These are phyloP conservation scores for Leptatherina wallacei DNA, from an alignment of 2,797 vertebrate genomes.

Conservation along the genomic window DNA sequence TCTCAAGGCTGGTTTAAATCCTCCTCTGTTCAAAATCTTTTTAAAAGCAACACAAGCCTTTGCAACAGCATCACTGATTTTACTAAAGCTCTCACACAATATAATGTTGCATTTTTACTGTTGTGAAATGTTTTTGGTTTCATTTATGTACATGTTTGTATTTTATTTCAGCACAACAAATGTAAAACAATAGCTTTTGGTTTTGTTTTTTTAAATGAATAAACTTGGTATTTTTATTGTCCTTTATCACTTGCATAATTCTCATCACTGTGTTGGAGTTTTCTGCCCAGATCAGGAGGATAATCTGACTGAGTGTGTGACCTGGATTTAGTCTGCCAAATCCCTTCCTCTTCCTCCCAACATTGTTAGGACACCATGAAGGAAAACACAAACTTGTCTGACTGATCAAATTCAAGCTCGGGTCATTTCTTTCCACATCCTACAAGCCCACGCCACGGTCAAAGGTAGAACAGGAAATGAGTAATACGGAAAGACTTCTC, in stretches of 20 bases:
- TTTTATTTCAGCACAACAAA: slow-evolving; percentile 61
- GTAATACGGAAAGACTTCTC: slow-evolving; percentile 38
- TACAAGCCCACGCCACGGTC: slow-evolving; percentile 27
- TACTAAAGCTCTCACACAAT: slow-evolving; percentile 43
- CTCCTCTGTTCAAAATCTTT: slow-evolving; percentile 37
- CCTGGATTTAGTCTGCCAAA: slow-evolving; percentile 69
- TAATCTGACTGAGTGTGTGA: slow-evolving; percentile 61
- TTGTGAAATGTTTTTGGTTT: slow-evolving; percentile 61
- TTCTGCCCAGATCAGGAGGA: slow-evolving; percentile 41
- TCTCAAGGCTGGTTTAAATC: slow-evolving; percentile 75
- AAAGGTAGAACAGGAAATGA: slow-evolving; percentile 57
- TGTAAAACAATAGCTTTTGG: slow-evolving; percentile 63
- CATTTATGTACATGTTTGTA: slow-evolving; percentile 66
- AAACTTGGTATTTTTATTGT: slow-evolving; percentile 34
- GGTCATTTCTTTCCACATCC: slow-evolving; percentile 60
- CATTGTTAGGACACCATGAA: slow-evolving; percentile 53
- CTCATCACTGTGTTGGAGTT: slow-evolving; percentile 34
- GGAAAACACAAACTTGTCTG: slow-evolving; percentile 50
- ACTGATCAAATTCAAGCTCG: slow-evolving; percentile 44
- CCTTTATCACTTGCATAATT: slow-evolving; percentile 3
- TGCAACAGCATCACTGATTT: slow-evolving; percentile 41
- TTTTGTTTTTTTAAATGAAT: slow-evolving; percentile 54
- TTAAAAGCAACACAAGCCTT: slow-evolving; percentile 39
- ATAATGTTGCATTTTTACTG: slow-evolving; percentile 50
- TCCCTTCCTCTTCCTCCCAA: slow-evolving; percentile 49